Percentiles rank a stretch among this genome's conserved stretches.
These are phyloP conservation scores for Etia nguti DNA, from an alignment of 2,113 vertebrate species.

Conservation along the genomic window DNA sequence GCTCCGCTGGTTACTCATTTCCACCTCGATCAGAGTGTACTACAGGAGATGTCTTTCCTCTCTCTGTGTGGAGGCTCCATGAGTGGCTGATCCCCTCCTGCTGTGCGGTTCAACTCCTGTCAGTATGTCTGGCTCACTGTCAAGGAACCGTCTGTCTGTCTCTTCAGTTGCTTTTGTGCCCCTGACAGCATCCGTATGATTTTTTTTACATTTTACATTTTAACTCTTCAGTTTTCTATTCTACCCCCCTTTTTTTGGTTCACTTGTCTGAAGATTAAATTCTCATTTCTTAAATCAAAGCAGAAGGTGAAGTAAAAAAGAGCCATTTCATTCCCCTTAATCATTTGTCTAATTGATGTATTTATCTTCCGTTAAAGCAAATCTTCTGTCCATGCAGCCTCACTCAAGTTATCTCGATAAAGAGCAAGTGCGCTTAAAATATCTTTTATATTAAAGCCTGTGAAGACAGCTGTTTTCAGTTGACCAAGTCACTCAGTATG, in stretches of 20 bases:
- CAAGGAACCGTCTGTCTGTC: not conserved
- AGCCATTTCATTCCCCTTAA: not conserved
- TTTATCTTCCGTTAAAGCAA: not conserved
- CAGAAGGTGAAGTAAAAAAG: not conserved
- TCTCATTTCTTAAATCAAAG: not conserved
- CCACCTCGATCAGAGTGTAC: conserved; percentile 43
- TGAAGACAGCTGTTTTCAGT: not conserved
- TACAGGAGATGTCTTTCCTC: conserved; percentile 25
- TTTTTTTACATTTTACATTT: not conserved
- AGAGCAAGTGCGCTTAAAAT: not conserved
- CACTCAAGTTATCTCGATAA: not conserved
- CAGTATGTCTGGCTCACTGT: conserved; percentile 17
- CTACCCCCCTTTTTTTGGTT: not conserved
- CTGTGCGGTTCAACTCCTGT: conserved; percentile 14
- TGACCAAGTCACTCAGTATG: not conserved
- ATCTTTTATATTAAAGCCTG: not conserved
- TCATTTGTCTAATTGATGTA: not conserved
- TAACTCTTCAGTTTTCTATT: not conserved
- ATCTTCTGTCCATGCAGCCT: not conserved
- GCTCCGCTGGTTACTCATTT: conserved; percentile 52
- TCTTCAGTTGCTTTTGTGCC: not conserved
- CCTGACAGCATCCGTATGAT: not conserved
- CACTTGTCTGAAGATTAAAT: not conserved
- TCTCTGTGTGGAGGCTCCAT: conserved; percentile 4
- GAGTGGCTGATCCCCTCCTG: conserved; percentile 17